phyloP scores from a whole-genome alignment of 1,140 invertebrate genomes.

The Cryptotermes secundus region DNA sequence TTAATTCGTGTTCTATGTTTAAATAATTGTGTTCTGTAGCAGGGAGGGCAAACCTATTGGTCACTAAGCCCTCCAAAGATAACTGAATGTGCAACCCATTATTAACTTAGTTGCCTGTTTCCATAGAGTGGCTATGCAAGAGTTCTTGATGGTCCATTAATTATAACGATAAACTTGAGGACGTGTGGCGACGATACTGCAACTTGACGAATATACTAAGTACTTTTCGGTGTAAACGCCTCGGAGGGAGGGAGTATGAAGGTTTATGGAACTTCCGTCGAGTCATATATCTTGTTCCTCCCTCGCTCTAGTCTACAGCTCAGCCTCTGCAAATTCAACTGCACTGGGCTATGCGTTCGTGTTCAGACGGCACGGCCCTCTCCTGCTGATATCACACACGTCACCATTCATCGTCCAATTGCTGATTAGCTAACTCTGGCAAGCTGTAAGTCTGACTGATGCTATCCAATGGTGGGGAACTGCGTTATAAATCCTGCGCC shows the following conservation, averaged over 20 bases:
- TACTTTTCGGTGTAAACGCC: constrained; percentile 18
- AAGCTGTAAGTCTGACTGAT: too few relatives aligned
- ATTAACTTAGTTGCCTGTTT: not conserved
- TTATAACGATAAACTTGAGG: constrained; percentile 6
- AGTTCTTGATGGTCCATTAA: constrained; percentile 2
- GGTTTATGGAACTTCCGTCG: not conserved
- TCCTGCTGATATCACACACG: not conserved
- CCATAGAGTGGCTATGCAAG: not conserved
- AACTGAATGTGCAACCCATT: not conserved
- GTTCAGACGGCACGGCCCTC: not conserved
- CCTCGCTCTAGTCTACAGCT: not conserved
- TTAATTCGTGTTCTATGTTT: not conserved
- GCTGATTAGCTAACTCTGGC: not conserved
- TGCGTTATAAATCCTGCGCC: too few relatives aligned
- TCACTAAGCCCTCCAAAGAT: not conserved
- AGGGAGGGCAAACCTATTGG: not conserved
- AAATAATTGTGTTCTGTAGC: not conserved
- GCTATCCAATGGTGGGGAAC: too few relatives aligned
- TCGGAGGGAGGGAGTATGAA: not conserved
- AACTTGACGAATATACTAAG: constrained; percentile 5
- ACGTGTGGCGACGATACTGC: not conserved
- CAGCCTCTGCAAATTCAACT: not conserved
- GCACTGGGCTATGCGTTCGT: not conserved
- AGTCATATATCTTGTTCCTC: not conserved
- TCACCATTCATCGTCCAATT: not conserved